These are phyloP conservation scores for Lagria hirta DNA, from an alignment of 2,888 invertebrate species.

Conservation along the genomic window DNA sequence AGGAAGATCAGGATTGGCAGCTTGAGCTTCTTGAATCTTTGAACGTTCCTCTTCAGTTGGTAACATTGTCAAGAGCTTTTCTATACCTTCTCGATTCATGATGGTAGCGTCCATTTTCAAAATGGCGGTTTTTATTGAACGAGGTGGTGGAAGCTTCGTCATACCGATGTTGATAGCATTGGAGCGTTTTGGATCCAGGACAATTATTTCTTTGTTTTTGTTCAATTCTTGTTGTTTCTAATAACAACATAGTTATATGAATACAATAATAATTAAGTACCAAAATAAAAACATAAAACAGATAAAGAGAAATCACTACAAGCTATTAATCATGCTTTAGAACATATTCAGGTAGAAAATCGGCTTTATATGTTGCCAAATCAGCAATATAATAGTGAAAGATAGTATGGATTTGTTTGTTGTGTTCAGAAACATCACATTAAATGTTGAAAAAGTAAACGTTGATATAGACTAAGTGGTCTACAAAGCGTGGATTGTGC, in stretches of 20 bases:
- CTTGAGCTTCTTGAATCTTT: constrained; percentile 96
- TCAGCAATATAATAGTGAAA: no score
- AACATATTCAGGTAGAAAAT: no score
- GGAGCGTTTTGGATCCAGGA: constrained; percentile 94
- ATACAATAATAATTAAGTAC: not conserved
- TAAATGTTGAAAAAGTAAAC: no score
- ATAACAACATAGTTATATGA: not conserved
- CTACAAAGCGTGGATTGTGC: no score
- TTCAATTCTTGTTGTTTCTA: constrained; percentile 82
- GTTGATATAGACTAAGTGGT: no score
- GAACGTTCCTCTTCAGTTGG: constrained; percentile 93
- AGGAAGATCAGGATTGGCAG: constrained; percentile 85
- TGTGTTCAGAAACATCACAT: no score
- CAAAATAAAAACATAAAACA: not conserved
- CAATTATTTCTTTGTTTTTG: constrained; percentile 88
- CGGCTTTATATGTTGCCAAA: no score
- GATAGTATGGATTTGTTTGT: no score
- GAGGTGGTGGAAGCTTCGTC: constrained; percentile 96
- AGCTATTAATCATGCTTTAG: constrained; percentile 21
- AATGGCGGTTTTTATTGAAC: constrained; percentile 98
- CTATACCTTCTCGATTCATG: constrained; percentile 96
- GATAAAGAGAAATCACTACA: constrained; percentile 13
- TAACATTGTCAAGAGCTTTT: constrained; percentile 96
- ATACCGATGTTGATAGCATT: constrained; percentile 99
- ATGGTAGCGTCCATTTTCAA: constrained; percentile 99